A percentile compares a stretch with the other conserved stretches of the same genome.
Conservation (phyloP, 1,140 invertebrate species). For the Drosophila ananassae region DNA sequence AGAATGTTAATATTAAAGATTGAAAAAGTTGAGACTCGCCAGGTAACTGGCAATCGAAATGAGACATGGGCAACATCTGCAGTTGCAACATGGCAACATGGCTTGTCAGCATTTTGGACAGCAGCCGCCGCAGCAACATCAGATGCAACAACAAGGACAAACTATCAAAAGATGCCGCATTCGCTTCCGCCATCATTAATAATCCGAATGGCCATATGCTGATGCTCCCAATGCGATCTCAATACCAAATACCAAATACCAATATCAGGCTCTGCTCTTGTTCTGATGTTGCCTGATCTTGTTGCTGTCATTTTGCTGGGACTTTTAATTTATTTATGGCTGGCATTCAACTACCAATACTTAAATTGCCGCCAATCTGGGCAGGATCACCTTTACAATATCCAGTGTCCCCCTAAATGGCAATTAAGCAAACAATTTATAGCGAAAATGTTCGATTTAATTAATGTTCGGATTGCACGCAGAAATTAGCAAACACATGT, state of each 20-base stretch:
- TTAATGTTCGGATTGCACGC: constrained; percentile 80
- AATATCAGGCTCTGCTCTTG: constrained; percentile 58
- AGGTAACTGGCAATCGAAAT: constrained; percentile 44
- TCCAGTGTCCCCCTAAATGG: constrained; percentile 67
- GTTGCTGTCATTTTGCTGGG: constrained; percentile 76
- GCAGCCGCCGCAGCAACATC: constrained; percentile 21
- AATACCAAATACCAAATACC: constrained; percentile 6
- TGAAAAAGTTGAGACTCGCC: constrained; percentile 2
- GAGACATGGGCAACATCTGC: constrained; percentile 46
- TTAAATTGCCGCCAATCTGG: constrained; percentile 37
- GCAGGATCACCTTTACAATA: constrained; percentile 3
- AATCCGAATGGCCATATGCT: constrained; percentile 68
- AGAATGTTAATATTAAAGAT: not conserved
- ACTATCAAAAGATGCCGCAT: constrained; percentile 67
- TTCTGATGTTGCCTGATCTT: constrained; percentile 70
- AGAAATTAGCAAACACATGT: constrained; percentile 81
- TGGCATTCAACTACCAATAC: constrained; percentile 64
- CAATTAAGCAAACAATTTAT: constrained; percentile 83
- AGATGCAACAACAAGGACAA: constrained; percentile 36
- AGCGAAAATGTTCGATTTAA: constrained; percentile 78
- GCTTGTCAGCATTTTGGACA: constrained; percentile 48
- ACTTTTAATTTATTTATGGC: constrained; percentile 82
- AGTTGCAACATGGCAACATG: constrained; percentile 32
- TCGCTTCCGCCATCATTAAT: constrained; percentile 77
- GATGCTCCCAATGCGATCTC: constrained; percentile 33